These are phyloP conservation scores for Holothuria scabra DNA, from an alignment of 53 echinoderm and acorn worm genomes.

Conservation along the genomic window DNA sequence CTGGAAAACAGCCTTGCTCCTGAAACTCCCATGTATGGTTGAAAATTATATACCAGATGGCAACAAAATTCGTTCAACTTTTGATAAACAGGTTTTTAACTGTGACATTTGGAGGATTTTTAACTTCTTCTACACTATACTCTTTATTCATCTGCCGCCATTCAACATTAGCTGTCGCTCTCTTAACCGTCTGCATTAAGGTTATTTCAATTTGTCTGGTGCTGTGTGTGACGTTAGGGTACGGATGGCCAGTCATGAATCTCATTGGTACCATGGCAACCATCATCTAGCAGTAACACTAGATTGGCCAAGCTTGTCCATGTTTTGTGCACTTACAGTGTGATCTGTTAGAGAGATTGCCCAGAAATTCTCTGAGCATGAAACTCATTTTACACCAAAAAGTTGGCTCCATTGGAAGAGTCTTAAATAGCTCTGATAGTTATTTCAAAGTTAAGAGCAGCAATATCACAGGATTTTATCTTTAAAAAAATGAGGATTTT, in stretches of 20 bases:
- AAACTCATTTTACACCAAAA: too few species aligned
- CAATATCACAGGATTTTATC: too few species aligned
- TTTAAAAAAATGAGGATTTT: too few species aligned
- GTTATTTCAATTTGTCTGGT: constrained; percentile 27
- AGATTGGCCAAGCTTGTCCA: constrained; percentile 16
- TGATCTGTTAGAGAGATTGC: neutral
- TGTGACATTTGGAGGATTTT: neutral
- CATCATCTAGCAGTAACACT: neutral
- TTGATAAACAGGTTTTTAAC: neutral
- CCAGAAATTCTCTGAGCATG: too few species aligned
- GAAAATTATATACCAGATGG: too few species aligned
- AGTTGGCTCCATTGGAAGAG: too few species aligned
- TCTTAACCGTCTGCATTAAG: neutral
- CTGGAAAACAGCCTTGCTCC: too few species aligned
- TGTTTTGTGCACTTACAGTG: neutral
- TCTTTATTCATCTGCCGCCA: neutral
- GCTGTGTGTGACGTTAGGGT: neutral
- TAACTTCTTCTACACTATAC: too few species aligned
- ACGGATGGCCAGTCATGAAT: constrained; percentile 12
- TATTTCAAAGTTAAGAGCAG: too few species aligned
- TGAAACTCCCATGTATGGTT: too few species aligned
- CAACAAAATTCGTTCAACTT: too few species aligned
- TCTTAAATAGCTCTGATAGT: too few species aligned
- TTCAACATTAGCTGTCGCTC: constrained; percentile 9
- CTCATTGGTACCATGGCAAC: constrained; percentile 6